Conservation (phyloP, 1,140 invertebrate species). For the Drosophila erecta region DNA sequence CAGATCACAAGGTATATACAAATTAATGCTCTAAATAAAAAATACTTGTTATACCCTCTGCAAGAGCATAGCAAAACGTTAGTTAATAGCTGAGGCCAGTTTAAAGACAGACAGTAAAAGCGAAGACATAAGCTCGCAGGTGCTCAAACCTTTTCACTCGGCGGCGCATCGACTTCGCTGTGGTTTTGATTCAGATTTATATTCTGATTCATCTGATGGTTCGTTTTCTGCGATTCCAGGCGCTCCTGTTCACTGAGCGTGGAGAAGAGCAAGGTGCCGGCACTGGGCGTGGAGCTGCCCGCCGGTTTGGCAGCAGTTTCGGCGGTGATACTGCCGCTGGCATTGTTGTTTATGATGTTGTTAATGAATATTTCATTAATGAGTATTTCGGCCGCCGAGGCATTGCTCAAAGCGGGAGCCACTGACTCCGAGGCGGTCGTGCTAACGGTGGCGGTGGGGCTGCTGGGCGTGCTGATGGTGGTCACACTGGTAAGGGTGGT, state of each 20-base stretch:
- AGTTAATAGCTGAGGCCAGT: slow-evolving; percentile 51
- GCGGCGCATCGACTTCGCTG: slow-evolving; percentile 66
- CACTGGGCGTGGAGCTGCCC: slow-evolving; percentile 80
- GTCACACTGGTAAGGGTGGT: slow-evolving; percentile 58
- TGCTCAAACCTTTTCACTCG: slow-evolving; percentile 72
- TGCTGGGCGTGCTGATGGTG: slow-evolving; percentile 60
- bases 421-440: slow-evolving; percentile 26
- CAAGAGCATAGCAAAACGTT: slow-evolving; percentile 51
- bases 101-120: slow-evolving; percentile 58
- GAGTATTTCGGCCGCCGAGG: slow-evolving; percentile 80
- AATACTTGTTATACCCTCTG: slow-evolving; percentile 73
- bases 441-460: slow-evolving; percentile 41
- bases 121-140: slow-evolving; percentile 36
- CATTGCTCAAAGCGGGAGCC: slow-evolving; percentile 64
- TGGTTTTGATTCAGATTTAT: slow-evolving; percentile 34
- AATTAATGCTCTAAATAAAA: neutral
- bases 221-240: slow-evolving; percentile 81
- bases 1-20: neutral
- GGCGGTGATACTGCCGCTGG: slow-evolving; percentile 42
- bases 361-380: slow-evolving; percentile 84
- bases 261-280: slow-evolving; percentile 86
- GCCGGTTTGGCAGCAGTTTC: slow-evolving; percentile 57
- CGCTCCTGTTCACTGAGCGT: slow-evolving; percentile 87
- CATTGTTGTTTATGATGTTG: slow-evolving; percentile 83
- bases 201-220: slow-evolving; percentile 69